Conservation (phyloP, 2,888 invertebrate species). For the Ormia ochracea region DNA sequence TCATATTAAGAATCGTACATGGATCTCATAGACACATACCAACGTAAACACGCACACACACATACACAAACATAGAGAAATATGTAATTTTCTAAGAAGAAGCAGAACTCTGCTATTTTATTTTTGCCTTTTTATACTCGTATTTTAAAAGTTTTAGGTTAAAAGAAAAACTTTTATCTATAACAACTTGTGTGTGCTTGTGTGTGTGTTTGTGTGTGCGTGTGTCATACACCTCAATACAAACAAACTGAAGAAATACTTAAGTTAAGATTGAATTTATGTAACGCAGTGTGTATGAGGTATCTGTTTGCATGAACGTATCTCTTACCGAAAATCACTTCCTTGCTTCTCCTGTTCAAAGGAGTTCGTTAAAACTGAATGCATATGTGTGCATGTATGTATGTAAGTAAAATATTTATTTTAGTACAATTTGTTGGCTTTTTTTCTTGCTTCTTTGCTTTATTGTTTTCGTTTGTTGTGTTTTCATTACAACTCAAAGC, state of each 20-base stretch:
- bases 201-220: not conserved
- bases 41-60: not conserved
- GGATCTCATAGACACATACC: too few species aligned
- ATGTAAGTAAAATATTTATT: slow-evolving; percentile 54
- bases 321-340: slow-evolving; percentile 52
- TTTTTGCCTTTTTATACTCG: not conserved
- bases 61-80: not conserved
- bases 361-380: slow-evolving; percentile 12
- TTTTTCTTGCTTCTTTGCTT: slow-evolving; percentile 14
- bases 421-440: slow-evolving; percentile 26
- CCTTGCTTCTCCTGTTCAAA: not conserved
- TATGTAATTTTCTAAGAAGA: not conserved
- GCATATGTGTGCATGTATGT: too few species aligned
- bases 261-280: slow-evolving; percentile 27
- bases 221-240: slow-evolving; percentile 21
- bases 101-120: slow-evolving; percentile 13
- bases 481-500: slow-evolving; percentile 40
- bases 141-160: slow-evolving; percentile 23
- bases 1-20: slow-evolving; percentile 50
- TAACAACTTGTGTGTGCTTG: not conserved
- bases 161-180: slow-evolving; percentile 33
- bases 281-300: not conserved
- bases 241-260: slow-evolving; percentile 26
- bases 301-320: slow-evolving; percentile 3
- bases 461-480: slow-evolving; percentile 10